Evolutionary conservation across 2,888 invertebrate genomes (phyloP), one percentile per base, ranked within the genome.

Genomic region (Busseola fusca): DNA sequence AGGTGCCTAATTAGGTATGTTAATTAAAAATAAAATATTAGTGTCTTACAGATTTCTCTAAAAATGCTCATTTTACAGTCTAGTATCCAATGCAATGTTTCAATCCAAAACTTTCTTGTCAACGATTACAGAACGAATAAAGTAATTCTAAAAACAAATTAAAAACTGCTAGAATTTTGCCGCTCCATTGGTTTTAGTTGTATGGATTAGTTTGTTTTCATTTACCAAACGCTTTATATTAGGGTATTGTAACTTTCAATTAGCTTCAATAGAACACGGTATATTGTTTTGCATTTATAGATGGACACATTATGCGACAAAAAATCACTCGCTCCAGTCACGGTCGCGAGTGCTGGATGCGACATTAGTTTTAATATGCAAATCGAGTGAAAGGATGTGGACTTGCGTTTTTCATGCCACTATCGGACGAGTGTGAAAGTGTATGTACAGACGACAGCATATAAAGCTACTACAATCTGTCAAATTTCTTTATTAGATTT

Each of bases 311-410:
- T 64, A 62, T 50, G 48, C 67, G 80, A 81, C 68, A 84, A 84
- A 84, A 82, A 84, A 65, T 77, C 48, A n/a, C 52, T 56, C 18
- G 57, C 78, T 77, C 74, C 69, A 72, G 76, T 78, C 71, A 80
- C 70, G 69, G 79, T 77, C 72, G 78, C 72, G 70, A 80, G 58
- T 65, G 62, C 63, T 72, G 82, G 63, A 81, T 72, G 80, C 81
- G 77, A 76, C 63, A 80, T 82, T 80, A 80, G 84, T 83, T 80
- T 84, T 83, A 76, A 83, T 89, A 91, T 90, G 90, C 87, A 87
- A 89, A 91, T 89, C 74, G 71, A 87, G 89, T 89, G 91, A 91
- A 90, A 91, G 89, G 89, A 89, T 85, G 66, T 83, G 79, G 78
- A 78, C 76, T 77, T 78, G 74, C 68, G 60, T 80, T 85, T 85